Evolutionary conservation across 2,888 invertebrate genomes (phyloP).

Genomic region (Amblyjoppa fuscipennis): DNA sequence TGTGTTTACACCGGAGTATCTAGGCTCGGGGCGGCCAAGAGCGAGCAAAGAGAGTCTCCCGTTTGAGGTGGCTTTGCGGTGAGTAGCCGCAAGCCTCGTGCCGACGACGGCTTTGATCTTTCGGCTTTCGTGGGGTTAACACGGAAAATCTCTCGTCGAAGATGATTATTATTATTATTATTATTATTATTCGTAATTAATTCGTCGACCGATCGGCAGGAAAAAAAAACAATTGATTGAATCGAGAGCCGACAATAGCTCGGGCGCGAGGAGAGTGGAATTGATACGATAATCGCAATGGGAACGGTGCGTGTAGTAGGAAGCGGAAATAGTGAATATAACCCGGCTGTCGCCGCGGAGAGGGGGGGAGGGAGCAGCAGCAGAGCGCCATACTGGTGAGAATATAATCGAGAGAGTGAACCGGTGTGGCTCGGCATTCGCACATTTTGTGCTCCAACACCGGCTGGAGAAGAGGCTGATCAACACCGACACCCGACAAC

Average conservation of each 20-base stretch:
- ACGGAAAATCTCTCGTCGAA: background rate
- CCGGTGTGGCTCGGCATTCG: conserved; percentile 22
- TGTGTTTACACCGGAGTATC: conserved; percentile 43
- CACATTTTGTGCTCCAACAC: conserved; percentile 15
- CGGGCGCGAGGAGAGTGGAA: background rate
- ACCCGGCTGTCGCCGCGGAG: conserved; percentile 42
- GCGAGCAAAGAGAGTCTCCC: conserved; percentile 4
- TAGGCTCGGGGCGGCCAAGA: background rate
- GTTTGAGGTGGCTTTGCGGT: conserved; percentile 39
- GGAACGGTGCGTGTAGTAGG: conserved; percentile 46
- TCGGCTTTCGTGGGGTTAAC: background rate
- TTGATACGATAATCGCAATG: conserved; percentile 33
- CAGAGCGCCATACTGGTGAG: conserved; percentile 21
- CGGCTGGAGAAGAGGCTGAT: conserved; percentile 18
- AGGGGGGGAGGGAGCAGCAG: conserved; percentile 19
- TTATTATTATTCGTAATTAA: background rate
- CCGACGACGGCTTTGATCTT: conserved; percentile 49
- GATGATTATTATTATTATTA: background rate
- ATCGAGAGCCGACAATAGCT: too few species aligned
- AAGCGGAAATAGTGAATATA: conserved; percentile 61
- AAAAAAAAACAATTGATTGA: too few species aligned
- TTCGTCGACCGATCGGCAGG: background rate
- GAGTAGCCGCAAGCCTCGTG: conserved; percentile 14
- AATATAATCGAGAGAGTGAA: conserved; percentile 40
- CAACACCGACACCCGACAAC: conserved; percentile 1